Evolutionary conservation across 2,113 vertebrate genomes (phyloP).

Genomic region (Sphaerodactylus townsendi): DNA sequence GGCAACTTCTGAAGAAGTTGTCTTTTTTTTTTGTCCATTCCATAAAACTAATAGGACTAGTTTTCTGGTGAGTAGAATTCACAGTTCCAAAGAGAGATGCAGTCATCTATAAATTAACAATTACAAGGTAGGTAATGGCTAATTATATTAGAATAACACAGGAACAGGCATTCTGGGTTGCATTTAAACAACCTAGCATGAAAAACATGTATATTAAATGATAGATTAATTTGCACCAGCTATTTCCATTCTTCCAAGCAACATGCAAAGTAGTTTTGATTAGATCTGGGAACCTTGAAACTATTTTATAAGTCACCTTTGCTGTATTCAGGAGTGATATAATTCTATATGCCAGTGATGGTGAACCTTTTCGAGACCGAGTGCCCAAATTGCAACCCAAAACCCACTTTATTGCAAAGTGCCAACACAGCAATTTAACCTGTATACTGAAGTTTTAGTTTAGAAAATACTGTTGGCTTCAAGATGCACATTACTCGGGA

Average conservation of each 20-base stretch:
- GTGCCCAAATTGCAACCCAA: too few species aligned
- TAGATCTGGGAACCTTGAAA: not conserved
- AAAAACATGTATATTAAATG: not conserved
- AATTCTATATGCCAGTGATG: not conserved
- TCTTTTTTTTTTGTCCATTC: not conserved
- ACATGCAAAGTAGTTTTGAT: too few species aligned
- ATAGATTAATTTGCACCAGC: not conserved
- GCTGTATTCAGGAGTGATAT: not conserved
- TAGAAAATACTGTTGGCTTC: too few species aligned
- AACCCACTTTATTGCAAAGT: too few species aligned
- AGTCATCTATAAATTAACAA: not conserved
- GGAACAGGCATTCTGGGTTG: not conserved
- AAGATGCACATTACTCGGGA: too few species aligned
- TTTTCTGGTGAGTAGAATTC: not conserved
- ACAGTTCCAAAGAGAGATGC: not conserved
- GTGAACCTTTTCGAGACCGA: too few species aligned
- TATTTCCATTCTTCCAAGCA: too few species aligned
- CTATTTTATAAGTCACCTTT: not conserved
- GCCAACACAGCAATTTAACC: too few species aligned
- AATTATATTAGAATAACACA: not conserved
- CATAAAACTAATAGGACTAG: not conserved
- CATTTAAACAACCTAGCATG: not conserved
- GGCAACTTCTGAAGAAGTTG: not conserved
- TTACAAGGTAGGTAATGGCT: not conserved
- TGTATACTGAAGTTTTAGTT: too few species aligned